These are phyloP conservation scores for Bovichtus variegatus DNA, from an alignment of 2,797 vertebrate genomes.

Conservation along the genomic window DNA sequence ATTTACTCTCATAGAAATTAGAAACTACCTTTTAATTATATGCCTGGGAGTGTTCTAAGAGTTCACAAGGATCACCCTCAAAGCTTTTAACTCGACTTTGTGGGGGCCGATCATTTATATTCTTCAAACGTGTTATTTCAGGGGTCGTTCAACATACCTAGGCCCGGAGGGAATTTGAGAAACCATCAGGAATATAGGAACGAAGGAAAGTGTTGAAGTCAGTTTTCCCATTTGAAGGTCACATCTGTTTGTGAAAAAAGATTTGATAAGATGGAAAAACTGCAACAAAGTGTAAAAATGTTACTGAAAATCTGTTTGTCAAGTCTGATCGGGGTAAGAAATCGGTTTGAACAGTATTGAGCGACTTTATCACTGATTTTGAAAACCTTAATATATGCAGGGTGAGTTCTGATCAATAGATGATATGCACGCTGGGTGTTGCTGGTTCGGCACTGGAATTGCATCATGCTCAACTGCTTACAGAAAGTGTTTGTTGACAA, in stretches of 20 bases:
- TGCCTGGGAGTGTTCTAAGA: conserved; percentile 79
- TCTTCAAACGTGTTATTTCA: conserved; percentile 69
- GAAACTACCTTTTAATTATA: conserved; percentile 86
- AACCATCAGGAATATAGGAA: conserved; percentile 39
- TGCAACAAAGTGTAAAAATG: conserved; percentile 11
- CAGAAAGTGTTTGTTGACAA: conserved; percentile 68
- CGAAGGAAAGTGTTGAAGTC: conserved; percentile 48
- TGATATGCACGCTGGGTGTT: conserved; percentile 39
- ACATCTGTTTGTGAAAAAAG: conserved; percentile 35
- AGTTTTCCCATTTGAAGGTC: conserved; percentile 69
- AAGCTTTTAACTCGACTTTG: conserved; percentile 80
- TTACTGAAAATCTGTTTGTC: conserved; percentile 4
- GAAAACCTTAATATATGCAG: conserved; percentile 41
- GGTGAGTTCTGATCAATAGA: conserved; percentile 57
- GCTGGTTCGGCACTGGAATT: conserved; percentile 51
- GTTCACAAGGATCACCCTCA: conserved; percentile 73
- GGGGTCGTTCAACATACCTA: conserved; percentile 59
- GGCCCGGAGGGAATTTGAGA: conserved; percentile 57
- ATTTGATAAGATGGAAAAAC: conserved; percentile 22
- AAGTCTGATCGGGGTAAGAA: neutral
- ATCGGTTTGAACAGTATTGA: neutral
- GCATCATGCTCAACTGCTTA: conserved; percentile 72
- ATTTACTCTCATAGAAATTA: conserved; percentile 86
- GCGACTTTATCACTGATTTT: conserved; percentile 19
- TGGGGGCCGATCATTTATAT: conserved; percentile 76